These are phyloP conservation scores for Hypolimnas misippus DNA, from an alignment of 2,888 invertebrate species.

Conservation along the genomic window DNA sequence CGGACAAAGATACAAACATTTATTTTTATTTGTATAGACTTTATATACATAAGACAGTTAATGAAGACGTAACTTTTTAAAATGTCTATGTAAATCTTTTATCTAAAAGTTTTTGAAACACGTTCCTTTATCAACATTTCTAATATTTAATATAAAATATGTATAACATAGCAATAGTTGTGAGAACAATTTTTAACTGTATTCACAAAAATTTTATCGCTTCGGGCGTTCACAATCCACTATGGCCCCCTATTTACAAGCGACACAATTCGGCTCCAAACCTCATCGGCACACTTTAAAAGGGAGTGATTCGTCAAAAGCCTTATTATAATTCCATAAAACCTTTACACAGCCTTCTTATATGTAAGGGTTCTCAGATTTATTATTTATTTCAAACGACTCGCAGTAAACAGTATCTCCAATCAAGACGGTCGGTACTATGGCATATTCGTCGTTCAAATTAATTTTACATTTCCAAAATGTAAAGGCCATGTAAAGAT, in stretches of 20 bases:
- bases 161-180: too few species aligned
- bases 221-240: slow-evolving; percentile 14
- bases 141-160: too few species aligned
- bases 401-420: slow-evolving; percentile 62
- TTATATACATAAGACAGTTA: too few species aligned
- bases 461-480: slow-evolving; percentile 65
- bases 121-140: too few species aligned
- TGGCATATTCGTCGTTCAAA: slow-evolving; percentile 50
- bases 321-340: slow-evolving; percentile 65
- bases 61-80: too few species aligned
- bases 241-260: slow-evolving; percentile 47
- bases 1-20: too few species aligned
- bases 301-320: slow-evolving; percentile 62
- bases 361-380: slow-evolving; percentile 52
- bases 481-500: slow-evolving; percentile 73
- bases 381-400: slow-evolving; percentile 57
- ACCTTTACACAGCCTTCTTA: slow-evolving; percentile 61
- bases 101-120: too few species aligned
- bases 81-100: too few species aligned
- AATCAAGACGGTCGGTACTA: slow-evolving; percentile 51
- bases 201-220: slow-evolving; percentile 14
- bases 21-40: too few species aligned
- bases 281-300: slow-evolving; percentile 67
- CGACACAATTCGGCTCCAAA: slow-evolving; percentile 56
- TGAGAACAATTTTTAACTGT: neutral